Conservation (phyloP, 2,113 vertebrate genomes). For the Geococcyx californianus region DNA sequence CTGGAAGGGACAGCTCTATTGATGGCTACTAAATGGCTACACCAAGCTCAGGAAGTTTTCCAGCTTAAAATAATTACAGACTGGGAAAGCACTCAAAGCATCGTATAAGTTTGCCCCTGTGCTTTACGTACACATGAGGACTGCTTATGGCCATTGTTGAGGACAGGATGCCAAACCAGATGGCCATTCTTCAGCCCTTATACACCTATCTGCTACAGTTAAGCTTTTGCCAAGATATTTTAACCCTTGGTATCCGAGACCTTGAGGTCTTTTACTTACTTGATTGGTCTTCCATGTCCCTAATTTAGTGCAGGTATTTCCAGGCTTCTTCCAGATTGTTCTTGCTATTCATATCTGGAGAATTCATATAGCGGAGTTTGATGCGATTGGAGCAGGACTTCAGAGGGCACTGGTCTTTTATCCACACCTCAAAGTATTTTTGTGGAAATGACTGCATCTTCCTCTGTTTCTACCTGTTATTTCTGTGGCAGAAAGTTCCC, state of each 20-base stretch:
- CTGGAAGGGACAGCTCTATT: background rate
- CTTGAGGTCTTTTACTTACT: background rate
- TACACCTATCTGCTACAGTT: background rate
- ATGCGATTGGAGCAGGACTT: background rate
- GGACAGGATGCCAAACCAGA: conserved; percentile 7
- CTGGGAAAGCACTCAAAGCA: background rate
- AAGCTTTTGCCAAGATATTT: background rate
- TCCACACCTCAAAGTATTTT: background rate
- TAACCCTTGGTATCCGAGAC: background rate
- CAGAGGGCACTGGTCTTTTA: background rate
- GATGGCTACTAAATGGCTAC: background rate
- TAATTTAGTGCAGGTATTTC: background rate
- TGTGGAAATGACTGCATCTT: background rate
- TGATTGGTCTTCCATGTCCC: background rate
- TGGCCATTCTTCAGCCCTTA: background rate
- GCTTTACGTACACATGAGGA: background rate
- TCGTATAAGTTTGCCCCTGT: background rate
- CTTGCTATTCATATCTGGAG: background rate
- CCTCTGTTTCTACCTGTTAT: background rate
- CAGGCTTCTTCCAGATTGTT: background rate
- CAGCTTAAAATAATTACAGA: conserved; percentile 18
- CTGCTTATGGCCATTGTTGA: background rate
- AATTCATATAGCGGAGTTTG: background rate
- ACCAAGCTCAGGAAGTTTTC: background rate
- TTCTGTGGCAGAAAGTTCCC: background rate